phyloP scores from a whole-genome alignment of 2,888 invertebrate species.

The Phaedon cochleariae region DNA sequence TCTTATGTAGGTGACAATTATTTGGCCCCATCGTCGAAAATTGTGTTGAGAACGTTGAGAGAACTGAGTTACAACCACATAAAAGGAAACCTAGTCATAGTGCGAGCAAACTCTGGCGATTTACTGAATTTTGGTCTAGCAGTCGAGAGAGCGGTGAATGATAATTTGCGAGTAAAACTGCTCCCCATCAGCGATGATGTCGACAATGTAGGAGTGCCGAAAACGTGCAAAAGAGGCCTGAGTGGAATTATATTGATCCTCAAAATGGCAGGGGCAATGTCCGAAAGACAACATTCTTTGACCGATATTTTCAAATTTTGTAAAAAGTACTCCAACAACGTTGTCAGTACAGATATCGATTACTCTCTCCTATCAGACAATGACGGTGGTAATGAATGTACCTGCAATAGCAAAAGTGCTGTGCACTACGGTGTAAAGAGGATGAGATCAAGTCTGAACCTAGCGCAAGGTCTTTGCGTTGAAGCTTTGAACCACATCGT shows the following conservation, averaged over 20 bases:
- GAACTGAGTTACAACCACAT: constrained; percentile 53
- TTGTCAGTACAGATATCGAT: constrained; percentile 69
- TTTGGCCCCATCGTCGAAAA: constrained; percentile 50
- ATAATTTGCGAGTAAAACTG: constrained; percentile 66
- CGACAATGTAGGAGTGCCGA: constrained; percentile 57
- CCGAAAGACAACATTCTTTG: constrained; percentile 68
- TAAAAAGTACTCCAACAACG: constrained; percentile 63
- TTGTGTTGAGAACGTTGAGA: constrained; percentile 54
- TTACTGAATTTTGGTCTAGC: constrained; percentile 84
- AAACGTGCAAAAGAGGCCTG: constrained; percentile 59
- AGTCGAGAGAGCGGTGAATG: constrained; percentile 73
- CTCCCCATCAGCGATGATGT: constrained; percentile 77
- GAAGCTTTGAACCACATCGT: neutral
- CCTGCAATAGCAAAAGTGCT: neutral
- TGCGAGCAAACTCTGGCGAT: constrained; percentile 82
- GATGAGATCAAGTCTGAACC: constrained; percentile 7
- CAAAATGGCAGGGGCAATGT: constrained; percentile 80
- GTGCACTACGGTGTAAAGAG: neutral
- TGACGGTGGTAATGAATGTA: neutral
- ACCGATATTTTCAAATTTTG: constrained; percentile 67
- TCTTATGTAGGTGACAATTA: constrained; percentile 52
- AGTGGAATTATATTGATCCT: constrained; percentile 66
- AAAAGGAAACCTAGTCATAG: constrained; percentile 76
- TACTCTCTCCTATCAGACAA: neutral
- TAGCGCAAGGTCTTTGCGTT: neutral